These are phyloP conservation scores for Arge pagana DNA, from an alignment of 2,888 invertebrate genomes.

Conservation along the genomic window DNA sequence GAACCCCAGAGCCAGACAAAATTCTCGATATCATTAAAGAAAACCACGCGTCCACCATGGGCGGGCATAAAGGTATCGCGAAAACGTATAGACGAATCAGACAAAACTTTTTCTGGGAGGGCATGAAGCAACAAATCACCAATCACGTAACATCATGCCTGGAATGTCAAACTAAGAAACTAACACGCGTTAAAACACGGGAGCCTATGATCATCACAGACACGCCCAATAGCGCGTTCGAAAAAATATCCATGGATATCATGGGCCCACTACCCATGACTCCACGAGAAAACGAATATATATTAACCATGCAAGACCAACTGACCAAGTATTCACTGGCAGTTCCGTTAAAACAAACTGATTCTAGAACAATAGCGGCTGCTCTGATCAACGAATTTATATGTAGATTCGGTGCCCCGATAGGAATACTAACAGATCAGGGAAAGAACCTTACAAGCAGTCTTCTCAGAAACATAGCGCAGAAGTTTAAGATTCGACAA, in stretches of 20 bases:
- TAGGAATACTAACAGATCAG: constrained; percentile 24
- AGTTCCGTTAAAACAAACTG: constrained; percentile 5
- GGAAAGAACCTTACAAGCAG: constrained; percentile 21
- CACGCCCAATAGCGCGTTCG: constrained; percentile 18
- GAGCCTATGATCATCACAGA: constrained; percentile 21
- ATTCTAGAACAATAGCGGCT: constrained; percentile 26
- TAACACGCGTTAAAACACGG: constrained; percentile 9
- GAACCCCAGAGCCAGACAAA: background rate
- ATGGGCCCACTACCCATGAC: constrained; percentile 27
- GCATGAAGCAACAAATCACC: constrained; percentile 1
- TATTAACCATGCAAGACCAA: constrained; percentile 22
- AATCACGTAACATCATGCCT: constrained; percentile 9
- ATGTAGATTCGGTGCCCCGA: constrained; percentile 24
- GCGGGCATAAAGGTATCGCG: constrained; percentile 3
- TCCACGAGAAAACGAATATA: constrained; percentile 28
- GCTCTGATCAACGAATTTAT: constrained; percentile 23
- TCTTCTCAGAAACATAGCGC: constrained; percentile 17
- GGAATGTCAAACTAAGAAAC: constrained; percentile 18
- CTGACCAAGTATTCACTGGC: constrained; percentile 24
- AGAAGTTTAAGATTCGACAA: constrained; percentile 20
- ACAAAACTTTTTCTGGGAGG: background rate
- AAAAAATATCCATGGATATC: constrained; percentile 22
- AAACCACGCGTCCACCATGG: background rate
- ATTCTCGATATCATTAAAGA: constrained; percentile 2
- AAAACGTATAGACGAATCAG: constrained; percentile 6